Percentiles rank a stretch among this genome's conserved stretches.
These are phyloP conservation scores for Nycticryphes semicollaris DNA, from an alignment of 2,113 vertebrate genomes.

Conservation along the genomic window DNA sequence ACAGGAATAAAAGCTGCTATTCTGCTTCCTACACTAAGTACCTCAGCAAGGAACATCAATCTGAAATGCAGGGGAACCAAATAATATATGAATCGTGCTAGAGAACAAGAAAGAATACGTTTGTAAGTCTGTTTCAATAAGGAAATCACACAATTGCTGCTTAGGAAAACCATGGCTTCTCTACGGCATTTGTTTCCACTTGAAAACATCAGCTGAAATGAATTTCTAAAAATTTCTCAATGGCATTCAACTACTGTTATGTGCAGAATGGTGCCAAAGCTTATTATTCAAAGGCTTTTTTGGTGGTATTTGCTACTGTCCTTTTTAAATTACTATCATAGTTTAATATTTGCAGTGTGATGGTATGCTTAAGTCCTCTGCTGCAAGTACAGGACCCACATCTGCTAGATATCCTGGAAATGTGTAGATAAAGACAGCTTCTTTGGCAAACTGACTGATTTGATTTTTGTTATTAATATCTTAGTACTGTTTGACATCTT, in stretches of 20 bases:
- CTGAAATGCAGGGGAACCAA: neutral
- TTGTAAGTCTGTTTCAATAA: neutral
- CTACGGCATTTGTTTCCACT: neutral
- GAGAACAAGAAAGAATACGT: neutral
- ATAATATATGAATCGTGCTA: neutral
- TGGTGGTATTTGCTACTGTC: neutral
- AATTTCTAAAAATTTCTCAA: neutral
- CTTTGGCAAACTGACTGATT: neutral
- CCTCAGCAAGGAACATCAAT: neutral
- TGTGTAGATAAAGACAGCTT: neutral
- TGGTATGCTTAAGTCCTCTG: neutral
- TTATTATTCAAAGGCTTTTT: neutral
- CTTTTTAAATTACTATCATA: neutral
- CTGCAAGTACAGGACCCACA: neutral
- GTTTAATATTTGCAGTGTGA: neutral
- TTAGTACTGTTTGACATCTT: neutral
- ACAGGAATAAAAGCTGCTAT: slow-evolving; percentile 9
- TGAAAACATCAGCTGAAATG: neutral
- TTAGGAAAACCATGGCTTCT: neutral
- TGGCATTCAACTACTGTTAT: neutral
- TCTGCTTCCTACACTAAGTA: neutral
- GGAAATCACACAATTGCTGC: neutral
- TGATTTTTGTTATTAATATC: neutral
- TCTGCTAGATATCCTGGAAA: neutral
- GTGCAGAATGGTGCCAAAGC: neutral